These are phyloP conservation scores for Falco novaeseelandiae DNA, from an alignment of 2,797 vertebrate genomes.

Conservation along the genomic window DNA sequence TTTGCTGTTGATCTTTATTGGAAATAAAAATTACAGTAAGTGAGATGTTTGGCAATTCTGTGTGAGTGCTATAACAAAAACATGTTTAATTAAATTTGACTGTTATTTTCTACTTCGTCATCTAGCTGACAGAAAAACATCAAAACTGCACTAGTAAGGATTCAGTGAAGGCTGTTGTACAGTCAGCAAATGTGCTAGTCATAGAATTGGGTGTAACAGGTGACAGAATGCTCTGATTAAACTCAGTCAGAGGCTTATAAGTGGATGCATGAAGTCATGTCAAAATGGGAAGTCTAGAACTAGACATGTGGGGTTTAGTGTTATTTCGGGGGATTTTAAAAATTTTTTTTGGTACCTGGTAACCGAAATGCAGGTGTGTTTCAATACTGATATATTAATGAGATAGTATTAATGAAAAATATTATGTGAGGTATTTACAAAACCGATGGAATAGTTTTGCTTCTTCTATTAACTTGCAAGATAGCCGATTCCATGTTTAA, in stretches of 20 bases:
- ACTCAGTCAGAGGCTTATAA: neutral
- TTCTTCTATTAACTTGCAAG: neutral
- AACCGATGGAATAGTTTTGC: neutral
- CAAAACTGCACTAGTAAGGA: neutral
- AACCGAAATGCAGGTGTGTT: neutral
- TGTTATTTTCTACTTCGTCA: neutral
- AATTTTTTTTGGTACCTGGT: neutral
- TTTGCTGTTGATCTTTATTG: neutral
- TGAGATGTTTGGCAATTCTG: neutral
- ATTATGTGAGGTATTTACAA: neutral
- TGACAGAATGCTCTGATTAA: neutral
- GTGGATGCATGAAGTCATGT: neutral
- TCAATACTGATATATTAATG: neutral
- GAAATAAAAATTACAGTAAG: constrained; percentile 33
- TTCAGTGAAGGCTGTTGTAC: neutral
- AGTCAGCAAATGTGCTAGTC: neutral
- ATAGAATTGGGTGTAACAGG: neutral
- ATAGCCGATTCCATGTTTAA: neutral
- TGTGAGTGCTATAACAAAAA: neutral
- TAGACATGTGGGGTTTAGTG: neutral
- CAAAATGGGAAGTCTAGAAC: neutral
- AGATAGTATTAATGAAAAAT: neutral
- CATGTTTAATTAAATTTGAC: neutral
- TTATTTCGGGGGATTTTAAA: neutral
- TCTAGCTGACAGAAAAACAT: neutral